Evolutionary conservation across 2,113 vertebrate species (phyloP).

Genomic region (Otus sunia): DNA sequence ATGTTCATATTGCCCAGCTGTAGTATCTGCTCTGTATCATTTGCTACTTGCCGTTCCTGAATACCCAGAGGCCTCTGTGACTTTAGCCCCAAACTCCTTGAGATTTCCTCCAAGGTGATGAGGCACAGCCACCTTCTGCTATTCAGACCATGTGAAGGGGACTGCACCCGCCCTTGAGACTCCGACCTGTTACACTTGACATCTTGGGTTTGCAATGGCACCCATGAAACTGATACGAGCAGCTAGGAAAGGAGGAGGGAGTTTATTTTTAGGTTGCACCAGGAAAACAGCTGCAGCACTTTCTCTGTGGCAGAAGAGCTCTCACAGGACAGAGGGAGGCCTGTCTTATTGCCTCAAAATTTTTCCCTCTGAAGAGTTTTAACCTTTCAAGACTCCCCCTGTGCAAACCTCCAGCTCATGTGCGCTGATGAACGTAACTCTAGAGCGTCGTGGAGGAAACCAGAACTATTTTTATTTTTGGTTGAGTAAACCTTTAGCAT

Average conservation of each 20-base stretch:
- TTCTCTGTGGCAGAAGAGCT: conserved; percentile 9
- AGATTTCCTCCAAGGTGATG: not conserved
- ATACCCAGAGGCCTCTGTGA: not conserved
- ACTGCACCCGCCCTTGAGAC: not conserved
- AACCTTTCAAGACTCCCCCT: conserved; percentile 2
- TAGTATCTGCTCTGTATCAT: not conserved
- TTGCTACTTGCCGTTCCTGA: not conserved
- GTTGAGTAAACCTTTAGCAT: conserved; percentile 73
- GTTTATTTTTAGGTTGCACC: conserved; percentile 44
- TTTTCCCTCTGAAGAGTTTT: conserved; percentile 3
- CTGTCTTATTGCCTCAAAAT: conserved; percentile 2
- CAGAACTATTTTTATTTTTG: conserved; percentile 66
- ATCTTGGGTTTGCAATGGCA: not conserved
- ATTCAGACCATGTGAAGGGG: not conserved
- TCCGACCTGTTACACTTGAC: not conserved
- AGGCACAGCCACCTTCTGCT: not conserved
- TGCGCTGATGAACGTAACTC: not conserved
- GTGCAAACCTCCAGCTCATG: conserved; percentile 16
- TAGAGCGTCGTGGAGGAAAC: conserved; percentile 54
- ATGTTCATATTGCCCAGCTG: not conserved
- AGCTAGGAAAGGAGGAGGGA: not conserved
- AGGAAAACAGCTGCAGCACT: conserved; percentile 45
- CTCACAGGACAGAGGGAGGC: not conserved
- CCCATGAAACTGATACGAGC: not conserved
- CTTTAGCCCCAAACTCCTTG: not conserved